These are phyloP conservation scores for Geotrupes spiniger DNA, from an alignment of 2,888 invertebrate species.

Conservation along the genomic window DNA sequence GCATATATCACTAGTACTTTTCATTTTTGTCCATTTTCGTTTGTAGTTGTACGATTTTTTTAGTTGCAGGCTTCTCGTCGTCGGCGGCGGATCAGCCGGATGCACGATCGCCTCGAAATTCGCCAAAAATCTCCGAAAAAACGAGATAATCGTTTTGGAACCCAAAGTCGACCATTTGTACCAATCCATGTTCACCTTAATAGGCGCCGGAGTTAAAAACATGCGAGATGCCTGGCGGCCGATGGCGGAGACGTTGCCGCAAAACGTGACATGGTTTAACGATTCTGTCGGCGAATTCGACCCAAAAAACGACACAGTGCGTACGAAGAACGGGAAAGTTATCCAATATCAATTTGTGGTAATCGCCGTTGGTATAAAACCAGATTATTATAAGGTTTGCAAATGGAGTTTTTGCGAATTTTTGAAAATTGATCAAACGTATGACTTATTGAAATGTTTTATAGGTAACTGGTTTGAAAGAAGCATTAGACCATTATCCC, in stretches of 20 bases:
- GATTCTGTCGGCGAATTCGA: constrained; percentile 66
- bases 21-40: no score
- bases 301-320: constrained; percentile 64
- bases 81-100: constrained; percentile 88
- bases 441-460: constrained; percentile 4
- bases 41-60: not conserved
- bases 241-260: constrained; percentile 67
- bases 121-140: constrained; percentile 61
- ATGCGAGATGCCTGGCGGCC: constrained; percentile 59
- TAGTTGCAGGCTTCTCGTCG: constrained; percentile 75
- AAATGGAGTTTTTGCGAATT: no score
- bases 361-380: constrained; percentile 72
- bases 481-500: constrained; percentile 65
- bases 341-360: constrained; percentile 77
- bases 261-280: constrained; percentile 70
- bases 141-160: constrained; percentile 76
- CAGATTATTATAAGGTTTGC: constrained; percentile 74
- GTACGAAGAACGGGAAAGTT: constrained; percentile 60
- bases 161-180: constrained; percentile 81
- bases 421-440: not conserved
- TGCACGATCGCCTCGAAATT: constrained; percentile 82
- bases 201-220: constrained; percentile 79
- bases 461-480: constrained; percentile 75
- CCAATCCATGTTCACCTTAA: constrained; percentile 86
- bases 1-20: no score